A percentile compares a stretch with the other conserved stretches of the same genome.
Conservation (phyloP, 1,140 invertebrate genomes). For the Rhyacophila brunnea region DNA sequence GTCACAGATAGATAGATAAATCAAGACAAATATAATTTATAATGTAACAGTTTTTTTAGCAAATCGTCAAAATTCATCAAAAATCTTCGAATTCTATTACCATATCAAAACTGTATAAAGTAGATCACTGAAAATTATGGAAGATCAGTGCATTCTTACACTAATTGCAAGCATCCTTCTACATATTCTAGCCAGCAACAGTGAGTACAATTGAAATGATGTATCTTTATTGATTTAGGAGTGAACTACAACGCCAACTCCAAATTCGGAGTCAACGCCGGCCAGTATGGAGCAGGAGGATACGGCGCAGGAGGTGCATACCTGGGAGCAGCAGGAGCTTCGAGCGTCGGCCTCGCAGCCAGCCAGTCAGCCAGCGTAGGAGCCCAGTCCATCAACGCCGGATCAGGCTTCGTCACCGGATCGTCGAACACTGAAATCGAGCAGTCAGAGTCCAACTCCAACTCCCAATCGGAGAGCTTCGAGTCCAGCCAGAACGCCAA, state of each 20-base stretch:
- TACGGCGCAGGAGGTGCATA: neutral
- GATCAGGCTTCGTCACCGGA: conserved; percentile 2
- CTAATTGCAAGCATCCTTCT: too few species aligned
- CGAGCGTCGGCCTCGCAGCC: conserved; percentile 2
- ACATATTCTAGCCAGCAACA: too few species aligned
- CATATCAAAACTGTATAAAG: too few species aligned
- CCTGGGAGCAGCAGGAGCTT: neutral
- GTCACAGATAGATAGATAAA: too few species aligned
- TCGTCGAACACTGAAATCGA: conserved; percentile 26
- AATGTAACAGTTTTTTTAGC: too few species aligned
- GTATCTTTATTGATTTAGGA: too few species aligned
- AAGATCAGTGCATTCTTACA: too few species aligned
- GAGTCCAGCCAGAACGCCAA: conserved; percentile 6
- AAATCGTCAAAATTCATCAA: too few species aligned
- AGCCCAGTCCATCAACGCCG: neutral
- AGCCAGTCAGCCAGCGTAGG: neutral
- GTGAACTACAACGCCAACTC: neutral
- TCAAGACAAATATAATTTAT: too few species aligned
- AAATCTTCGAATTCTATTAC: too few species aligned
- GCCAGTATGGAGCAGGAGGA: neutral
- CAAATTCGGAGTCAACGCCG: neutral
- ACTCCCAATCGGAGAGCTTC: conserved; percentile 13
- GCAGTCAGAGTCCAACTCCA: conserved; percentile 21
- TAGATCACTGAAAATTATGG: too few species aligned
- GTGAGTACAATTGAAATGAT: too few species aligned